Percentiles rank a stretch among this genome's conserved stretches.
Evolutionary conservation across 2,113 vertebrate species (phyloP).

Genomic region (Circaetus gallicus): DNA sequence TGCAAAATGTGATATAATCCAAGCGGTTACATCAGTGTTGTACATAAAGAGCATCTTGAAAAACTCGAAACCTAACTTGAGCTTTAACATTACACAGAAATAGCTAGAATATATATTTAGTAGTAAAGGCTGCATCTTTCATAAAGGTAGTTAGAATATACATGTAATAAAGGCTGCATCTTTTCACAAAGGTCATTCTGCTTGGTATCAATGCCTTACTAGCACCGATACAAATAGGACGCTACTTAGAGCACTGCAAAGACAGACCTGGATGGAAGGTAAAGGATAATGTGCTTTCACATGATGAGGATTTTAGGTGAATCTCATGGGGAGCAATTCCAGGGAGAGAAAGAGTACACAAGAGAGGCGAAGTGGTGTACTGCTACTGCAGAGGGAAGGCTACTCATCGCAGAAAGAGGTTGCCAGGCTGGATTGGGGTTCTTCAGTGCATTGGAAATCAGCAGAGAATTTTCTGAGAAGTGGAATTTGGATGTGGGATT

Average conservation of each 20-base stretch:
- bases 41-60: not conserved
- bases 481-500: not conserved
- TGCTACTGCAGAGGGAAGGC: not conserved
- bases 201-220: fast-evolving
- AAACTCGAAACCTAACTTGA: not conserved
- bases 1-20: not conserved
- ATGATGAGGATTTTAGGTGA: not conserved
- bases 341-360: not conserved
- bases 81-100: not conserved
- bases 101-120: not conserved
- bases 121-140: not conserved
- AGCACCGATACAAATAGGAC: not conserved
- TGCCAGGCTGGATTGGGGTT: not conserved
- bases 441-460: fast-evolving
- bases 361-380: no score
- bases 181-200: not conserved
- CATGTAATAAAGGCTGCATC: not conserved
- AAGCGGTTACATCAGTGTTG: not conserved
- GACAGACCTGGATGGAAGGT: not conserved
- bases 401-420: fast-evolving
- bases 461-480: not conserved
- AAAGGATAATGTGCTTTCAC: not conserved
- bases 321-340: not conserved
- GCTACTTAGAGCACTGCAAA: not conserved
- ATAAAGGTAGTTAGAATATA: not conserved